These are phyloP conservation scores for Drosophila repleta DNA, from an alignment of 1,140 invertebrate genomes.

Conservation along the genomic window DNA sequence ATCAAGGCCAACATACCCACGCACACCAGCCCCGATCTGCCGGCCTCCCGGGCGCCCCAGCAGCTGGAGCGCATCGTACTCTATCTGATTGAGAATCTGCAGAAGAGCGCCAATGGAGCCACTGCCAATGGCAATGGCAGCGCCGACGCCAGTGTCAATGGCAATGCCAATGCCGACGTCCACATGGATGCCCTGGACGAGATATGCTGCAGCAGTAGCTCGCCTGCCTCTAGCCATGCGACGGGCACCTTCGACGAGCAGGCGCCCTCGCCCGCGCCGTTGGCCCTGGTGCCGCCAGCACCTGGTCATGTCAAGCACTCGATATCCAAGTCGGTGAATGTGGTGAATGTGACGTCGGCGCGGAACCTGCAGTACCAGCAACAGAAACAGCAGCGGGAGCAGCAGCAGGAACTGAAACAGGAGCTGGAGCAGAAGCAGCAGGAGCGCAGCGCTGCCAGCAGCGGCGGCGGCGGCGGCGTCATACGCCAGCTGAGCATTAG, in stretches of 20 bases:
- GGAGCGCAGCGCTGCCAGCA: conserved; percentile 15
- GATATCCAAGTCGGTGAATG: conserved; percentile 84
- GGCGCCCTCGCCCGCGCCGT: conserved; percentile 48
- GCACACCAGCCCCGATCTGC: conserved; percentile 84
- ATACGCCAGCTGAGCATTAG: conserved; percentile 48
- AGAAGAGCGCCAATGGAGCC: conserved; percentile 72
- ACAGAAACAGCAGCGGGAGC: conserved; percentile 39
- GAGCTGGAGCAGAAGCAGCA: conserved; percentile 24
- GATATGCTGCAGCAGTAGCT: conserved; percentile 61
- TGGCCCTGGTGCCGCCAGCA: conserved; percentile 85
- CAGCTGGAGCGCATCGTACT: conserved; percentile 88
- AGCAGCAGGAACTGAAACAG: conserved; percentile 32
- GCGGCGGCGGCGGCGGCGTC: conserved; percentile 28
- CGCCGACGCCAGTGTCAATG: not conserved
- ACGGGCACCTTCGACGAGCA: conserved; percentile 59
- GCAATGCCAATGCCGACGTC: conserved; percentile 14
- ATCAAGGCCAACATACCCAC: conserved; percentile 84
- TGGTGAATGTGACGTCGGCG: conserved; percentile 76
- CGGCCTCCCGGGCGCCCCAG: conserved; percentile 87
- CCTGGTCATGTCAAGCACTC: conserved; percentile 84
- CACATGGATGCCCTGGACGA: conserved; percentile 54
- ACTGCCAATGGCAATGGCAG: conserved; percentile 31
- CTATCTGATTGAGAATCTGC: conserved; percentile 87
- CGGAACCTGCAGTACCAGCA: conserved; percentile 65
- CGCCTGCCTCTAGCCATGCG: conserved; percentile 44